phyloP scores from a whole-genome alignment of 2,888 invertebrate species.

The Eilema sororculum region DNA sequence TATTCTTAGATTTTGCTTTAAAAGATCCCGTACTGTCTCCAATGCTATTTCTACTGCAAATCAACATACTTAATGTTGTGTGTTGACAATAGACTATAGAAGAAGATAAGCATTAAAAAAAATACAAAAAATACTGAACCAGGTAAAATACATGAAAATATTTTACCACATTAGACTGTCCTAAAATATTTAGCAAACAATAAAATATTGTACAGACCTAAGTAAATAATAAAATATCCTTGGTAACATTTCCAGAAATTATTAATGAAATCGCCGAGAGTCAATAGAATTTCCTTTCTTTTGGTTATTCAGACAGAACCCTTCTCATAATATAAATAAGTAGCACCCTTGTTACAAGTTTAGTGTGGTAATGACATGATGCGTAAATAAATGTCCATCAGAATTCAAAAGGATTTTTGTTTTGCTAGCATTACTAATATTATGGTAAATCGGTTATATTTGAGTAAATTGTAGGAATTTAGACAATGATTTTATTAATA shows the following conservation, averaged over 20 bases:
- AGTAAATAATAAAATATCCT: not conserved
- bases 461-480: too few species aligned
- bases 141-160: not conserved
- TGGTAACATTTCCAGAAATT: not conserved
- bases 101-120: too few species aligned
- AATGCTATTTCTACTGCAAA: not conserved
- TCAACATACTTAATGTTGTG: not conserved
- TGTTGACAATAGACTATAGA: too few species aligned
- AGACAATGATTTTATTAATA: too few species aligned
- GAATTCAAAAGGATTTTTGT: not conserved
- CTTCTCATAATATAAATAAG: not conserved
- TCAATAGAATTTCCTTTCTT: slow-evolving; percentile 11
- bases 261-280: slow-evolving; percentile 6
- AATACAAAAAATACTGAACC: too few species aligned
- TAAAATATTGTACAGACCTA: not conserved
- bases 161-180: not conserved
- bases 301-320: slow-evolving; percentile 10
- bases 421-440: too few species aligned
- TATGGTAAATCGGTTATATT: too few species aligned
- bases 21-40: not conserved
- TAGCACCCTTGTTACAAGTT: not conserved
- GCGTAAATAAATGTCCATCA: not conserved
- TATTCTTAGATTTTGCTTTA: not conserved
- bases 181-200: not conserved
- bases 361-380: not conserved